A percentile compares a stretch with the other conserved stretches of the same genome.
phyloP scores from a whole-genome alignment of 2,113 vertebrate genomes.

The Syrrhaptes paradoxus region DNA sequence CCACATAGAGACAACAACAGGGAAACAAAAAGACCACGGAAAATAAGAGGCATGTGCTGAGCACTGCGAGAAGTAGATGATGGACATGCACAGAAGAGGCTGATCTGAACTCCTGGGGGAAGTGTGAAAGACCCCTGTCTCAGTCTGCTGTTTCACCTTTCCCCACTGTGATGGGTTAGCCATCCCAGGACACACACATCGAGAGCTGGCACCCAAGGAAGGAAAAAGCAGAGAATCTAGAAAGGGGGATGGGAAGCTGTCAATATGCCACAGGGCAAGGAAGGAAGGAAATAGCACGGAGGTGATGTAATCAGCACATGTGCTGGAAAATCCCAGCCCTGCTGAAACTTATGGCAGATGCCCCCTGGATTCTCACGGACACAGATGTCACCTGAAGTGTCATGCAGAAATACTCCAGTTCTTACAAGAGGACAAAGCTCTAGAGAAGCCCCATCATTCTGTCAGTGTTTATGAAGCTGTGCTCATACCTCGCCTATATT shows the following conservation, averaged over 20 bases:
- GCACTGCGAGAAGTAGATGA: not conserved
- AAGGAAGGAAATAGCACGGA: not conserved
- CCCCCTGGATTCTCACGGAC: not conserved
- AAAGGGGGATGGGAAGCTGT: not conserved
- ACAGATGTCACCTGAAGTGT: not conserved
- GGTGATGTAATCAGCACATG: not conserved
- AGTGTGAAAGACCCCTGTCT: not conserved
- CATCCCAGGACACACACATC: too few species aligned
- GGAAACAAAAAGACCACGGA: not conserved
- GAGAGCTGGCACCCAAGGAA: not conserved
- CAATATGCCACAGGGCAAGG: not conserved
- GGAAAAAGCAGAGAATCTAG: not conserved
- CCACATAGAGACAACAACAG: not conserved
- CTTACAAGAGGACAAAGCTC: not conserved
- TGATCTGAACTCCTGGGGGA: not conserved
- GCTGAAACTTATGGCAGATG: not conserved
- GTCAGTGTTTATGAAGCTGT: not conserved
- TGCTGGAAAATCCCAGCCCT: not conserved
- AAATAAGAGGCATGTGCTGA: not conserved
- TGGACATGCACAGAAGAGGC: not conserved
- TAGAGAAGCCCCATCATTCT: not conserved
- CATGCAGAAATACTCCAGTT: not conserved
- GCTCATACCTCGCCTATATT: slow-evolving; percentile 74
- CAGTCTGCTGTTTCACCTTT: not conserved
- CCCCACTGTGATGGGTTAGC: too few species aligned